These are phyloP conservation scores for Chrysotoxum bicinctum DNA, from an alignment of 2,888 invertebrate genomes.

Conservation along the genomic window DNA sequence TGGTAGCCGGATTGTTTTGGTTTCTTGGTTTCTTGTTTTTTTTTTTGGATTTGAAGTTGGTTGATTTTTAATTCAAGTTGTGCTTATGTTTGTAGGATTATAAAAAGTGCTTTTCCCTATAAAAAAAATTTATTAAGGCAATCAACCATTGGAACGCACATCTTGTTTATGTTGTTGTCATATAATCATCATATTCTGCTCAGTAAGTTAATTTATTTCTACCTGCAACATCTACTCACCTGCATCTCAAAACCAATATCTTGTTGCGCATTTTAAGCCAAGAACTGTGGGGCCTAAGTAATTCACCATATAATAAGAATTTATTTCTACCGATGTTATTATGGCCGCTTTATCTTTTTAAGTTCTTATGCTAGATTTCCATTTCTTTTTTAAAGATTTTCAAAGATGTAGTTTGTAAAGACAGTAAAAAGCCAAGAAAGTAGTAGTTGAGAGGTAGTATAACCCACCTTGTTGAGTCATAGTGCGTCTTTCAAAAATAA, in stretches of 20 bases:
- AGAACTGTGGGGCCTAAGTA: constrained; percentile 3
- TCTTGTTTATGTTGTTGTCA: neutral
- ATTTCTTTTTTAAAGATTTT: too few species aligned
- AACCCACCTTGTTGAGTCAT: too few species aligned
- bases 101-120: neutral
- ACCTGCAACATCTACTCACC: constrained; percentile 26
- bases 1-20: neutral
- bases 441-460: too few species aligned
- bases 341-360: too few species aligned
- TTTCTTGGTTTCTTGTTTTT: neutral
- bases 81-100: neutral
- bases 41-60: neutral
- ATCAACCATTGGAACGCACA: neutral
- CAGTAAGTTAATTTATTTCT: constrained; percentile 12
- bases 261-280: neutral
- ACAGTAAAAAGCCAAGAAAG: too few species aligned
- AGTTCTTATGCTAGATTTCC: too few species aligned
- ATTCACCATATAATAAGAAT: too few species aligned
- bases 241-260: constrained; percentile 30
- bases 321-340: too few species aligned
- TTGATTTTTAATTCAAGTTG: neutral
- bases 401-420: too few species aligned
- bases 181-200: neutral
- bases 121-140: neutral
- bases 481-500: too few species aligned